Percentiles rank a stretch among this genome's conserved stretches.
These are phyloP conservation scores for Cyaniris semiargus DNA, from an alignment of 2,888 invertebrate species.

Conservation along the genomic window DNA sequence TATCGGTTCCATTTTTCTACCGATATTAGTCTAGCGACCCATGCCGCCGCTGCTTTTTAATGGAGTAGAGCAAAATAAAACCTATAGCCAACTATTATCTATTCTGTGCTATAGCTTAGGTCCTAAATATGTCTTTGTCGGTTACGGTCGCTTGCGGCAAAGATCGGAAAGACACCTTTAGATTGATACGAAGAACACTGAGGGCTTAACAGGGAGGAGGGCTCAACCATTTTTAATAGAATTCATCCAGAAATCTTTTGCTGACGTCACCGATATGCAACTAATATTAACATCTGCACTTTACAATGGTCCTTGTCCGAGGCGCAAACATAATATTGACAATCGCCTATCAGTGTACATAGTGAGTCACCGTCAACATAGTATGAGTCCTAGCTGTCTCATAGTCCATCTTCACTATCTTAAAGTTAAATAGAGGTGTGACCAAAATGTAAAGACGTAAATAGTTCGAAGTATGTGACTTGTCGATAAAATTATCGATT, in stretches of 20 bases:
- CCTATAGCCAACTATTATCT: too few species aligned
- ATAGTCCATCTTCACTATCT: neutral
- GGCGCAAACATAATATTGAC: neutral
- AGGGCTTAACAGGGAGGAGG: too few species aligned
- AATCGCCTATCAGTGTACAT: neutral
- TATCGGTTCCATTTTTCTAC: too few species aligned
- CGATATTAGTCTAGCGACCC: too few species aligned
- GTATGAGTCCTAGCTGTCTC: neutral
- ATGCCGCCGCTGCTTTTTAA: too few species aligned
- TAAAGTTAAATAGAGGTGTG: neutral
- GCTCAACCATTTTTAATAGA: neutral
- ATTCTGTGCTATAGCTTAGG: too few species aligned
- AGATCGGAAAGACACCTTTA: too few species aligned
- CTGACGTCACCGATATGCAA: neutral
- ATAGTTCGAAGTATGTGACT: neutral
- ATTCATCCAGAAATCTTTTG: neutral
- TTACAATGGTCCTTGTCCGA: neutral
- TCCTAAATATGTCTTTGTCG: too few species aligned
- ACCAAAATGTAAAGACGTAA: neutral
- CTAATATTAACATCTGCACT: neutral
- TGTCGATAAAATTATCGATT: neutral
- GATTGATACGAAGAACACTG: too few species aligned
- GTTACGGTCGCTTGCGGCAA: too few species aligned
- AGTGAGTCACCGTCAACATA: neutral
- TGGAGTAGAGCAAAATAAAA: too few species aligned